Evolutionary conservation across 2,797 vertebrate species (phyloP), one percentile per base, ranked within the genome.

Genomic region (Pipistrellus nathusii): DNA sequence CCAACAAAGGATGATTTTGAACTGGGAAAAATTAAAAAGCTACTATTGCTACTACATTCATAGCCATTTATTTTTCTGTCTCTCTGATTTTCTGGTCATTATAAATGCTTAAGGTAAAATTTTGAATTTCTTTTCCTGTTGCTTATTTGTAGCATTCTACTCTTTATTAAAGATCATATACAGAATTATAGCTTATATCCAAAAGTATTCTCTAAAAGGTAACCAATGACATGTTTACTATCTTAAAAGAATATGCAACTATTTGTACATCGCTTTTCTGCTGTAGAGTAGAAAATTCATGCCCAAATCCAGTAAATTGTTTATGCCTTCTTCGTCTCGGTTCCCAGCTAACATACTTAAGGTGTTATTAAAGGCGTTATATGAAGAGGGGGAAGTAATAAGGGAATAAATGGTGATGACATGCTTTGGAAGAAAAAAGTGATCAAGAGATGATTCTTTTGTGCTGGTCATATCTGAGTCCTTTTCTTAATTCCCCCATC

Each of bases 361-460:
- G 18, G 48, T 25, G 8, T 35, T 91, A 51, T 81, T 30, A 89
- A 87, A 69, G 3, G 10, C 91, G 94, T 94, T 94, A 59, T 8
- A 53, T 57, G 32, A 88, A 41, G 5, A 77, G 5, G 66, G 83
- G 44, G 48, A 57, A 80, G 12, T 35, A 96, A 76, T 83, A 84
- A 93, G 20, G 30, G 4, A 32, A 88, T 94, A 90, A 94, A 84
- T 75, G 30, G 12, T 38, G 12, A 94, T 88, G 38, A 85, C 30
- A 93, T 72, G 88, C 82, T 96, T 94, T 96, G 57, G 51, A 75
- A 87, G 71, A 64, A 91, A 92, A 94, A 64, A 18, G 1, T 0
- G 0, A 71, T 41, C 23, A 73, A 85, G 13, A 82, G 55, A 85
- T 93, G 38, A 91, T 94, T 75, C 77, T 18, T 85, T 69, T 77